Percentiles rank a stretch among this genome's conserved stretches.
phyloP scores from a whole-genome alignment of 1,140 invertebrate species.

The Lepidurus couesii region DNA sequence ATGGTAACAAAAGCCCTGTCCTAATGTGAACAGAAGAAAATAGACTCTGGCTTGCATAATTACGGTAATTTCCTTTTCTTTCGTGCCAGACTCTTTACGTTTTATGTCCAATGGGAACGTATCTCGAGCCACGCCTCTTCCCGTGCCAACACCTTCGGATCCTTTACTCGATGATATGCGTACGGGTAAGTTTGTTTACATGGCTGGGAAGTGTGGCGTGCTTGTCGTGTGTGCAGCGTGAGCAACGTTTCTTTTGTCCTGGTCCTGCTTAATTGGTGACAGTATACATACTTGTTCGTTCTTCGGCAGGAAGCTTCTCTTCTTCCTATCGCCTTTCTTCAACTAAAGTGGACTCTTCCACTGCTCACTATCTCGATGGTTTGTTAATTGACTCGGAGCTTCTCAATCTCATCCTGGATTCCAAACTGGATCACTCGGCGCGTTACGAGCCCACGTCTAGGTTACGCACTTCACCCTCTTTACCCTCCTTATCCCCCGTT shows the following conservation, averaged over 20 bases:
- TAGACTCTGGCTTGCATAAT: too few relatives aligned
- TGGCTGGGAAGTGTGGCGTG: neutral
- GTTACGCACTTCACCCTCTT: slow-evolving; percentile 9
- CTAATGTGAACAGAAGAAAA: neutral
- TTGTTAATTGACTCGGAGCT: slow-evolving; percentile 14
- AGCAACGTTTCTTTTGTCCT: neutral
- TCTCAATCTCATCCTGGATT: slow-evolving; percentile 18
- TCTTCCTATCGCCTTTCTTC: slow-evolving; percentile 8
- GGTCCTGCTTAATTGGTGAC: neutral
- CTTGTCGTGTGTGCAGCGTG: neutral
- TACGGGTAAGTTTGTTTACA: neutral
- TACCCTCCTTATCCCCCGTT: slow-evolving; percentile 20
- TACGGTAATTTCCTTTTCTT: slow-evolving; percentile 3
- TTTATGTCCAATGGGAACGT: slow-evolving; percentile 40
- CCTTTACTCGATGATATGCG: neutral
- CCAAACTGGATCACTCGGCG: slow-evolving; percentile 7
- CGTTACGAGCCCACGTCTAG: neutral
- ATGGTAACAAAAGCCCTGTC: neutral
- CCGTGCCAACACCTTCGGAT: neutral
- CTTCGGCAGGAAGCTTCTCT: slow-evolving; percentile 15
- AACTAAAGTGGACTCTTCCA: slow-evolving; percentile 21
- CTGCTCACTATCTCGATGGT: slow-evolving; percentile 8
- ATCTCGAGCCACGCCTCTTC: slow-evolving; percentile 38
- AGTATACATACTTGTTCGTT: neutral
- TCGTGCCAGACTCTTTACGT: slow-evolving; percentile 40